A percentile compares a stretch with the other conserved stretches of the same genome.
Evolutionary conservation across 2,888 invertebrate genomes (phyloP).

Genomic region (Nycteola revayana): DNA sequence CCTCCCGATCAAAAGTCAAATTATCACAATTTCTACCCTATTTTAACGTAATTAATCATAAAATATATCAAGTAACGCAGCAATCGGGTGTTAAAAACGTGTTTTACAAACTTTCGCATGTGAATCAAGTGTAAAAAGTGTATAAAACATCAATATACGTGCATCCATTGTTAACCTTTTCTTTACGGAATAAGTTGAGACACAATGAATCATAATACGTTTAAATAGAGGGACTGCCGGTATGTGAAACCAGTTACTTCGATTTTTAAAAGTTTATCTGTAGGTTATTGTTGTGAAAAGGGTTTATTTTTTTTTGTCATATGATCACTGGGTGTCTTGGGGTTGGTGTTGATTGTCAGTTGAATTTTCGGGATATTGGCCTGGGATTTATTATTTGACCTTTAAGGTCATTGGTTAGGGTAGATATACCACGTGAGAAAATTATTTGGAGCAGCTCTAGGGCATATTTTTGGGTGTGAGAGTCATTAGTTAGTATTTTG

Average conservation of each 20-base stretch:
- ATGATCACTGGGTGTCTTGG: slow-evolving; percentile 2
- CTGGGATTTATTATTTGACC: slow-evolving; percentile 28
- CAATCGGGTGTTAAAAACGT: slow-evolving; percentile 14
- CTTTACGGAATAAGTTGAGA: slow-evolving; percentile 33
- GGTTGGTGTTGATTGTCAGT: slow-evolving; percentile 1
- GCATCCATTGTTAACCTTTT: slow-evolving; percentile 31
- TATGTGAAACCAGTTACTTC: slow-evolving; percentile 53
- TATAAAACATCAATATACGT: slow-evolving; percentile 2
- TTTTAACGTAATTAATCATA: slow-evolving; percentile 1
- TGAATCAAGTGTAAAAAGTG: slow-evolving; percentile 31
- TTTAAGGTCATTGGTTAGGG: slow-evolving; percentile 14
- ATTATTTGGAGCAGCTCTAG: not conserved
- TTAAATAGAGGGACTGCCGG: slow-evolving; percentile 41
- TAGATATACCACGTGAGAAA: slow-evolving; percentile 16
- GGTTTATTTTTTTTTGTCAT: too few relatives aligned
- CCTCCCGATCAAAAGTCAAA: not conserved
- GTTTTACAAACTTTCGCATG: slow-evolving; percentile 29
- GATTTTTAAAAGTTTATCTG: slow-evolving; percentile 47
- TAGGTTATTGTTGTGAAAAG: slow-evolving; percentile 40
- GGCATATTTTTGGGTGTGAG: not conserved
- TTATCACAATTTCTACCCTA: slow-evolving; percentile 9
- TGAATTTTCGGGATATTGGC: slow-evolving; percentile 2
- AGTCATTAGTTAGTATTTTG: too few relatives aligned
- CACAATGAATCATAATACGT: slow-evolving; percentile 4
- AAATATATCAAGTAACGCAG: slow-evolving; percentile 2